Evolutionary conservation across 2,113 vertebrate genomes (phyloP).

Genomic region (Felis catus): DNA sequence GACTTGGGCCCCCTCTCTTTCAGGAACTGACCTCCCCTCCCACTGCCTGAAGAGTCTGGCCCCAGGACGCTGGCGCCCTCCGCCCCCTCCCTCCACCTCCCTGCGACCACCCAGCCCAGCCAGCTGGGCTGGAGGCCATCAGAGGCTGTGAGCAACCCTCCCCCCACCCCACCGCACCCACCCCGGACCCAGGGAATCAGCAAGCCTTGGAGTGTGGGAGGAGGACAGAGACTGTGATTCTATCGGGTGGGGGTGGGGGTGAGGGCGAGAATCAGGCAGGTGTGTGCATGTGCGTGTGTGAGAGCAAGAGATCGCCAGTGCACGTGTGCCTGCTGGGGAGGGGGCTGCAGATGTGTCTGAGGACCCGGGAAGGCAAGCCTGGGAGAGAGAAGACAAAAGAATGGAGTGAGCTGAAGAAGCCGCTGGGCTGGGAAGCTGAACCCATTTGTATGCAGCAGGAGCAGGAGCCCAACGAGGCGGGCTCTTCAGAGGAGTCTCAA

Average conservation of each 20-base stretch:
- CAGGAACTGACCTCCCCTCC: slow-evolving; percentile 1
- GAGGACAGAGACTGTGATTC: not conserved
- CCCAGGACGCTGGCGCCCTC: not conserved
- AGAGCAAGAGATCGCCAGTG: not conserved
- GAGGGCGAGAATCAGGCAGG: slow-evolving; percentile 29
- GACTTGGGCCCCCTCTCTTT: not conserved
- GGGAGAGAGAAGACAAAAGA: slow-evolving; percentile 67
- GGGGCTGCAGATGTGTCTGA: slow-evolving; percentile 64
- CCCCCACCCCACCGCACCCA: not conserved
- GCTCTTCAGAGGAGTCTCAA: not conserved
- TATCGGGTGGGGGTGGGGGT: not conserved
- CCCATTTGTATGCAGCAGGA: slow-evolving; percentile 56
- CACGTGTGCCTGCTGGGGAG: not conserved
- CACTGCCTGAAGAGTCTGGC: not conserved
- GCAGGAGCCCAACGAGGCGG: slow-evolving; percentile 2
- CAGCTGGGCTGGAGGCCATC: slow-evolving; percentile 48
- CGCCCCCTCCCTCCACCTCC: not conserved
- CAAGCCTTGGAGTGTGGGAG: not conserved
- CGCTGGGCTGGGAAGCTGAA: slow-evolving; percentile 27
- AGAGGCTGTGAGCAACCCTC: not conserved
- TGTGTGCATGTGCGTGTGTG: not conserved
- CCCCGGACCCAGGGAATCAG: slow-evolving; percentile 43
- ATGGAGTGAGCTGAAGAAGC: not conserved
- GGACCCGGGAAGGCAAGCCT: slow-evolving; percentile 8
- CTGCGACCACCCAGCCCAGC: slow-evolving; percentile 56